A percentile compares a stretch with the other conserved stretches of the same genome.
Evolutionary conservation across 2,113 vertebrate species (phyloP).

Genomic region (Butastur rufipennis): DNA sequence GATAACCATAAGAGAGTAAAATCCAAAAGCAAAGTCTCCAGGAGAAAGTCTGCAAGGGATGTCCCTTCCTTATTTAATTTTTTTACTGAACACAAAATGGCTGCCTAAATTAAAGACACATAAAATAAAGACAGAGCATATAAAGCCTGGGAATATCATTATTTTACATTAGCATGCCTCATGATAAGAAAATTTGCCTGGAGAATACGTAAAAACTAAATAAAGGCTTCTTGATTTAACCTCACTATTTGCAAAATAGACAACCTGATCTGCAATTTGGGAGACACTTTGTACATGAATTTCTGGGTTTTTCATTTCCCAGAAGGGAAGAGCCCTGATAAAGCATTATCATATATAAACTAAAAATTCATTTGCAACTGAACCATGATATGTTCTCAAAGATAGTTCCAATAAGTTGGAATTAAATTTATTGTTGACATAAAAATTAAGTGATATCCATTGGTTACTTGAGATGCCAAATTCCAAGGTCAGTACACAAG

Average conservation of each 20-base stretch:
- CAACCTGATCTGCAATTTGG: background rate
- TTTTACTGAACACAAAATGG: constrained; percentile 16
- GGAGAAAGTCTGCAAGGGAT: background rate
- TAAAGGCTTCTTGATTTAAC: background rate
- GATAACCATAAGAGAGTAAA: background rate
- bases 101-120: background rate
- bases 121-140: background rate
- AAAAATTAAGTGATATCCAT: background rate
- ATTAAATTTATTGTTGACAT: background rate
- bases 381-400: background rate
- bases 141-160: background rate
- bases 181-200: background rate
- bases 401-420: background rate
- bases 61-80: background rate
- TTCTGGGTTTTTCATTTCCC: background rate
- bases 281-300: background rate
- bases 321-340: background rate
- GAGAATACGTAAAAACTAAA: background rate
- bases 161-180: background rate
- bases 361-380: background rate
- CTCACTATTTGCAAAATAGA: background rate
- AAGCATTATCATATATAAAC: background rate
- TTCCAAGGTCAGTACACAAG: background rate
- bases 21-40: background rate
- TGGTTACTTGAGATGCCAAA: background rate